Percentiles rank a stretch among this genome's conserved stretches.
These are phyloP conservation scores for Peromyscus polionotus DNA, from an alignment of 2,113 vertebrate genomes.

Conservation along the genomic window DNA sequence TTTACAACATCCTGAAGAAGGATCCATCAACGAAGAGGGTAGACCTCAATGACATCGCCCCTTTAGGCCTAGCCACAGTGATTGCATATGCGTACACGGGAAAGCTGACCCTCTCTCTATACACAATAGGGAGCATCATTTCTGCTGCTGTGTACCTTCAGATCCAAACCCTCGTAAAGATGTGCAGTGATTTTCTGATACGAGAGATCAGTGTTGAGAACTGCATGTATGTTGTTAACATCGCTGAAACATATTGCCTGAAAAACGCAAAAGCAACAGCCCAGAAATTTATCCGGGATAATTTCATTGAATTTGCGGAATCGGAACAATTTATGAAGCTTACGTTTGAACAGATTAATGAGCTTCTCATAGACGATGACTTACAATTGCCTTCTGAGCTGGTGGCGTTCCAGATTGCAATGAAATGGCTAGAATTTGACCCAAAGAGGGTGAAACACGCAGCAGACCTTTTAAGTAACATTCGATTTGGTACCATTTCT, in stretches of 20 bases:
- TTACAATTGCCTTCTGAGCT: slow-evolving; percentile 97
- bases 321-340: slow-evolving; percentile 99
- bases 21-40: slow-evolving; percentile 94
- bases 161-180: slow-evolving; percentile 96
- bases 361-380: slow-evolving; percentile 96
- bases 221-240: slow-evolving; percentile 98
- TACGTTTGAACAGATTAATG: slow-evolving; percentile 98
- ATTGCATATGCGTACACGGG: slow-evolving; percentile 98
- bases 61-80: slow-evolving; percentile 94
- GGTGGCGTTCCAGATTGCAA: slow-evolving; percentile 98
- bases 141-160: slow-evolving; percentile 95
- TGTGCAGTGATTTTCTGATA: slow-evolving; percentile 98
- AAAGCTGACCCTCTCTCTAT: slow-evolving; percentile 97
- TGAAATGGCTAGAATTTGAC: slow-evolving; percentile 99
- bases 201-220: slow-evolving; percentile 98
- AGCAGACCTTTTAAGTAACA: slow-evolving; percentile 94
- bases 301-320: slow-evolving; percentile 99
- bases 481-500: slow-evolving; percentile 98
- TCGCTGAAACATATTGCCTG: slow-evolving; percentile 96
- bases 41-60: slow-evolving; percentile 96
- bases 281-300: slow-evolving; percentile 97
- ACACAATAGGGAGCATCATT: slow-evolving; percentile 97
- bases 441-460: slow-evolving; percentile 97
- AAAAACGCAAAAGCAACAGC: slow-evolving; percentile 94
- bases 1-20: slow-evolving; percentile 95